Evolutionary conservation across 2,113 vertebrate genomes (phyloP).

Genomic region (Podocnemis expansa): DNA sequence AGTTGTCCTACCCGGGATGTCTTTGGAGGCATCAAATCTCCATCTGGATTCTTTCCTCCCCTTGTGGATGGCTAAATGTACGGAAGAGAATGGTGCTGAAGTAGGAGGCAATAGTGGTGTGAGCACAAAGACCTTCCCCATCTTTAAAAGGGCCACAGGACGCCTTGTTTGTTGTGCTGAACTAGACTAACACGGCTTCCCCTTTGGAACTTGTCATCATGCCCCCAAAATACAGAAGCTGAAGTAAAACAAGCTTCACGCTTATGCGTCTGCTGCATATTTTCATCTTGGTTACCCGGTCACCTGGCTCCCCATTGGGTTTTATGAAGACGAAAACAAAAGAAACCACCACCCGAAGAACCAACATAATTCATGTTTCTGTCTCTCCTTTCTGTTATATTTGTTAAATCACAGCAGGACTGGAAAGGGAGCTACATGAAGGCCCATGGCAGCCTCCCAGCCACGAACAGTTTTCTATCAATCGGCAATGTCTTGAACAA

Average conservation of each 20-base stretch:
- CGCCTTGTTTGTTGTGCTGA: too few relatives aligned
- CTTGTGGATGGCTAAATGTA: neutral
- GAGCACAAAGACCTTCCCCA: neutral
- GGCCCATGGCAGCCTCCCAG: neutral
- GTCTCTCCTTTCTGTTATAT: neutral
- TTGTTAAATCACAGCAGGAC: neutral
- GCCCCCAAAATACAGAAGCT: neutral
- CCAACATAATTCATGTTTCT: neutral
- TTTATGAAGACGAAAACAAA: neutral
- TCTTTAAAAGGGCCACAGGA: too few relatives aligned
- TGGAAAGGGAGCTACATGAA: neutral
- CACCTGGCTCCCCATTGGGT: neutral
- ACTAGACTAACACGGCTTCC: too few relatives aligned
- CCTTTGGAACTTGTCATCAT: too few relatives aligned
- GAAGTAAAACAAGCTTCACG: neutral
- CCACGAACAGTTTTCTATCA: neutral
- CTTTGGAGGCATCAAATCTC: neutral
- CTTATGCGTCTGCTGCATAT: neutral
- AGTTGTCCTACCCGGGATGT: neutral
- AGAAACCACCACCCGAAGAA: neutral
- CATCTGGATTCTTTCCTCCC: fast-evolving
- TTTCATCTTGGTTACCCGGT: neutral
- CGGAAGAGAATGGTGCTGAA: neutral
- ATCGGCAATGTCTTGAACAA: neutral
- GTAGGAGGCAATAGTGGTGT: neutral